A percentile compares a stretch with the other conserved stretches of the same genome.
These are phyloP conservation scores for Erinaceus europaeus DNA, from an alignment of 2,113 vertebrate genomes.

Conservation along the genomic window DNA sequence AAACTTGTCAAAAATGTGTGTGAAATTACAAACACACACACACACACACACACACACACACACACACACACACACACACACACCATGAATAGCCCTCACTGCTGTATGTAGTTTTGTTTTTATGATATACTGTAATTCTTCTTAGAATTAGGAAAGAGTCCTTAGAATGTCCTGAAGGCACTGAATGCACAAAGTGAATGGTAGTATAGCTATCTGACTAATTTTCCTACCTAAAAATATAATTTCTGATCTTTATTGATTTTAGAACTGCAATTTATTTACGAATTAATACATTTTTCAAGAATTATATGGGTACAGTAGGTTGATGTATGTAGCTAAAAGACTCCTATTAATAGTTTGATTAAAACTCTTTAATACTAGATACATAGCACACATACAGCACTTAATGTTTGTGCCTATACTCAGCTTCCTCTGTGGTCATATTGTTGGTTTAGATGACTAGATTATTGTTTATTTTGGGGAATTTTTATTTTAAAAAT, in stretches of 20 bases:
- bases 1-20: too few relatives aligned
- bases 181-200: background rate
- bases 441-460: background rate
- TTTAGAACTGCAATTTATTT: slow-evolving; percentile 53
- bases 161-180: background rate
- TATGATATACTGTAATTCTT: background rate
- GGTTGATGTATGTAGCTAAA: background rate
- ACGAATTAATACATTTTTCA: slow-evolving; percentile 34
- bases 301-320: slow-evolving; percentile 45
- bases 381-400: background rate
- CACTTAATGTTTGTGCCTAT: background rate
- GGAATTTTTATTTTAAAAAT: background rate
- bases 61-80: too few relatives aligned
- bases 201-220: background rate
- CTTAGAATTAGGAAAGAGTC: background rate
- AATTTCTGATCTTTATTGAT: slow-evolving; percentile 59
- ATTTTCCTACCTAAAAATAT: slow-evolving; percentile 17
- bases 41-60: too few relatives aligned
- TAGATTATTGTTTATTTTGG: background rate
- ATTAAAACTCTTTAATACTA: slow-evolving; percentile 26
- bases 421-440: background rate
- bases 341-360: background rate
- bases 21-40: too few relatives aligned
- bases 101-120: too few relatives aligned
- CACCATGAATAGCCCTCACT: too few relatives aligned